Percentiles rank a stretch among this genome's conserved stretches.
These are phyloP conservation scores for Meandrina meandrites DNA, from an alignment of 92 coral and sea anemone genomes.

Conservation along the genomic window DNA sequence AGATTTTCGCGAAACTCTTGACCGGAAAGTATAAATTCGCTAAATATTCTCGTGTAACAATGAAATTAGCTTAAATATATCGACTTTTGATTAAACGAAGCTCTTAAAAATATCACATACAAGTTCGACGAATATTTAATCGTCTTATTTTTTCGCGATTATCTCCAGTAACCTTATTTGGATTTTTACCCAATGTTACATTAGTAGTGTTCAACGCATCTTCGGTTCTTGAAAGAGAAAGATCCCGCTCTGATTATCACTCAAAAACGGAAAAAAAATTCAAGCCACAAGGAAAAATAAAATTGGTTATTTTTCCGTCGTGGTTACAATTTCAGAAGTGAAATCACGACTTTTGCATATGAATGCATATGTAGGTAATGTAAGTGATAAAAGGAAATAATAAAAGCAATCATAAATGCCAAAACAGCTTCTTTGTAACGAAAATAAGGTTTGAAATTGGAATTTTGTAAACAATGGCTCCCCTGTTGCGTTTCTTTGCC, in stretches of 20 bases:
- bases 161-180: neutral
- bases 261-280: neutral
- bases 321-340: neutral
- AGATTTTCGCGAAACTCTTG: neutral
- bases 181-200: neutral
- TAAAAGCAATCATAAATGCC: conserved; percentile 4
- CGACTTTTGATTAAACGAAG: neutral
- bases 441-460: conserved; percentile 2
- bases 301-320: neutral
- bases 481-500: conserved; percentile 5
- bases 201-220: neutral
- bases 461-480: neutral
- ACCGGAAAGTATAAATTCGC: neutral
- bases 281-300: neutral
- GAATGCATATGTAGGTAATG: conserved; percentile 1
- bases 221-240: neutral
- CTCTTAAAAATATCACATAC: neutral
- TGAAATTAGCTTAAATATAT: neutral
- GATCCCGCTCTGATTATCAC: neutral
- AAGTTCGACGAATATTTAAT: neutral
- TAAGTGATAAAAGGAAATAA: conserved; percentile 3
- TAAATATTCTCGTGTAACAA: neutral
- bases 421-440: conserved; percentile 12
- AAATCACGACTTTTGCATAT: neutral
- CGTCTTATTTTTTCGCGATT: neutral